Conservation (phyloP, 2,888 invertebrate species). For the Nudaria mundana region DNA sequence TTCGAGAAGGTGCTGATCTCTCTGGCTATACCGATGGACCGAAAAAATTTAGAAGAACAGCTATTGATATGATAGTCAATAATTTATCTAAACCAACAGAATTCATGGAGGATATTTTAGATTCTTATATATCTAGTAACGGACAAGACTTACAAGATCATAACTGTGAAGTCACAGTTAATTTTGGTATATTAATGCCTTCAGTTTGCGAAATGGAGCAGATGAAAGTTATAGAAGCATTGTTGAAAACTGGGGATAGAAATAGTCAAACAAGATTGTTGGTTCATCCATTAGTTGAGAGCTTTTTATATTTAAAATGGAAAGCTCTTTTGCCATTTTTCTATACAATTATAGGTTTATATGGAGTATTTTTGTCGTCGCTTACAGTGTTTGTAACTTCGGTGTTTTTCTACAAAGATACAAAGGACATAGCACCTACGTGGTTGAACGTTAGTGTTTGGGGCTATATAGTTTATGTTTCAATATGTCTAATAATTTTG, state of each 20-base stretch:
- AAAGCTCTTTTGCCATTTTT: conserved; percentile 77
- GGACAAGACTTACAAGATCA: conserved; percentile 51
- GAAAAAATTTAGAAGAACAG: conserved; percentile 62
- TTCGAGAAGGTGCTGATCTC: conserved; percentile 71
- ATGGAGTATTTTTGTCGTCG: conserved; percentile 71
- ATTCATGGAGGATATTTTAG: conserved; percentile 76
- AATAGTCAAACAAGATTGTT: conserved; percentile 69
- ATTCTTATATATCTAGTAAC: conserved; percentile 73
- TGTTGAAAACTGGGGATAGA: conserved; percentile 77
- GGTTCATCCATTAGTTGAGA: conserved; percentile 80
- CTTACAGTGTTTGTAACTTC: conserved; percentile 72
- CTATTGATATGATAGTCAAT: conserved; percentile 76
- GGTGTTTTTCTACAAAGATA: conserved; percentile 71
- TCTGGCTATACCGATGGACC: conserved; percentile 64
- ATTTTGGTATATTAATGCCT: conserved; percentile 75
- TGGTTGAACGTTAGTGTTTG: conserved; percentile 55
- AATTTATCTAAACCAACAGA: conserved; percentile 75
- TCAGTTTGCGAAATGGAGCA: conserved; percentile 69
- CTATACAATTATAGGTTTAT: conserved; percentile 72
- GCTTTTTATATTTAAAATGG: conserved; percentile 81
- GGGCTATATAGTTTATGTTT: conserved; percentile 60
- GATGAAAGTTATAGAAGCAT: conserved; percentile 78
- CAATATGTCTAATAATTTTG: conserved; percentile 58
- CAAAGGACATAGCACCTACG: conserved; percentile 42
- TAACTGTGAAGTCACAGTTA: conserved; percentile 69